These are phyloP conservation scores for Polyploca ridens DNA, from an alignment of 2,888 invertebrate species.

Conservation along the genomic window DNA sequence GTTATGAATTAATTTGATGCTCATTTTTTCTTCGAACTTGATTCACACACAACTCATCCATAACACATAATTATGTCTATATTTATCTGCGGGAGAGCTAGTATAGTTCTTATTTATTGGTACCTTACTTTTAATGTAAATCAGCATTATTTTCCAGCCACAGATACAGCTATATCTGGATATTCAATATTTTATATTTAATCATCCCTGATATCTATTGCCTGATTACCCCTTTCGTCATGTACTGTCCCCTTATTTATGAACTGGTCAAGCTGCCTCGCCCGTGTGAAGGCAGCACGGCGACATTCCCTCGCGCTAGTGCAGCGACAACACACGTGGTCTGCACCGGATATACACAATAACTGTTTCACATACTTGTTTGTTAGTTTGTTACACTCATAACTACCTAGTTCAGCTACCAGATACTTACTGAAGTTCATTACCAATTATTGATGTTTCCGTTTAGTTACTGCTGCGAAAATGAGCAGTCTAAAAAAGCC, in stretches of 20 bases:
- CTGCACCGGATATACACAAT: slow-evolving; percentile 18
- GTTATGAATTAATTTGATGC: too few relatives aligned
- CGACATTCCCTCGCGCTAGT: not conserved
- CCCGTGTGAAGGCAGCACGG: slow-evolving; percentile 3
- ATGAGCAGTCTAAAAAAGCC: too few relatives aligned
- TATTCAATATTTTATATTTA: too few relatives aligned
- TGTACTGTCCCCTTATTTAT: not conserved
- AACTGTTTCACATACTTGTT: slow-evolving; percentile 14
- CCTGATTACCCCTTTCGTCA: too few relatives aligned
- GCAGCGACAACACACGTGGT: slow-evolving; percentile 14
- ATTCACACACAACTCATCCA: not conserved
- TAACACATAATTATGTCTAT: not conserved
- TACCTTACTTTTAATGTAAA: too few relatives aligned
- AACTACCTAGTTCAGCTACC: not conserved
- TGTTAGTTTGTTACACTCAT: not conserved
- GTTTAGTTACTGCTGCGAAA: too few relatives aligned
- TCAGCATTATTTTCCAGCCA: too few relatives aligned
- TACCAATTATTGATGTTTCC: not conserved
- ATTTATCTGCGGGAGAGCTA: not conserved
- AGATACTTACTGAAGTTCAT: not conserved
- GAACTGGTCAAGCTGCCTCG: not conserved
- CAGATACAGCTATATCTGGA: too few relatives aligned
- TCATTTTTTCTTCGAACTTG: too few relatives aligned
- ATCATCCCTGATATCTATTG: too few relatives aligned
- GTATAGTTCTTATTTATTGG: too few relatives aligned